A percentile compares a stretch with the other conserved stretches of the same genome.
These are phyloP conservation scores for Parauchenoglanis ngamensis DNA, from an alignment of 2,797 vertebrate genomes.

Conservation along the genomic window DNA sequence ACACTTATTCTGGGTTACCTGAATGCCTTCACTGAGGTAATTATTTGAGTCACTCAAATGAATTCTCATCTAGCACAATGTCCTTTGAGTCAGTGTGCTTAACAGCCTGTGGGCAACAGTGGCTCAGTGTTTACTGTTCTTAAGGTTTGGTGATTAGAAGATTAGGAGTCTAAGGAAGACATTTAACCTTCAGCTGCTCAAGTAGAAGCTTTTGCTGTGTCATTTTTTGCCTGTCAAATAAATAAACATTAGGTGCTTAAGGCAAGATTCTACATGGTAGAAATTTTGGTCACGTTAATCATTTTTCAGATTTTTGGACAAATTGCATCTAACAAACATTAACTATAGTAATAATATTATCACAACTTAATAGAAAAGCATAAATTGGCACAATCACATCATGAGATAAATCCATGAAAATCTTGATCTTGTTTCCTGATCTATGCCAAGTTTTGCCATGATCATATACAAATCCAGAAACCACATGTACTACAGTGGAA, in stretches of 20 bases:
- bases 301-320: neutral
- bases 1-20: neutral
- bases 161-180: constrained; percentile 1
- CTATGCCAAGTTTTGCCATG: neutral
- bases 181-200: neutral
- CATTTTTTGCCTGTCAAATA: neutral
- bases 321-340: neutral
- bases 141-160: neutral
- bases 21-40: neutral
- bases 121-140: constrained; percentile 1
- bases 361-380: neutral
- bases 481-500: neutral
- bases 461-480: neutral
- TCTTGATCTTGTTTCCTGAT: neutral
- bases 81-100: constrained; percentile 1
- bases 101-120: neutral
- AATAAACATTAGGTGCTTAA: neutral
- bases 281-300: neutral
- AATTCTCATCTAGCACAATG: neutral
- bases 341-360: neutral
- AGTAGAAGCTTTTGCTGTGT: neutral
- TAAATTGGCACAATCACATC: neutral
- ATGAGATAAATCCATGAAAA: neutral
- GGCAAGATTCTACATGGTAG: neutral
- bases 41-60: neutral